Evolutionary conservation across 2,797 vertebrate genomes (phyloP), one percentile per base, ranked within the genome.

Genomic region (Vespertilio murinus): DNA sequence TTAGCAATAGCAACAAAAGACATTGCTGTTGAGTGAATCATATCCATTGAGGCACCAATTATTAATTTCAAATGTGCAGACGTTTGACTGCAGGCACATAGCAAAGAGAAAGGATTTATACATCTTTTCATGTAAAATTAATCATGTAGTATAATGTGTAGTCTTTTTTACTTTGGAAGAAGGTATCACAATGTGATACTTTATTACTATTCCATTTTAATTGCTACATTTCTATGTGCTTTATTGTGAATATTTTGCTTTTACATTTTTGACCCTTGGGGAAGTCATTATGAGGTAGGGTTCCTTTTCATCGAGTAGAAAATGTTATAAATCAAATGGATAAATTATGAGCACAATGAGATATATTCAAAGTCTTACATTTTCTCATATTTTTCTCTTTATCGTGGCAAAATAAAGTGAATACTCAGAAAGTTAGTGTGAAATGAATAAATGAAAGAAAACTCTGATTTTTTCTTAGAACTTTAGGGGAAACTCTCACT

Each of bases 201-300:
- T 92, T 96, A 93, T 96, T 92, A 74, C 88, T 90, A 91, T 95
- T 71, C 85, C 64, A 88, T 92, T 96, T 96, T 97, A 97, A 97
- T 97, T 96, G 86, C 79, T 89, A 28, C 20, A 42, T 69, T 88
- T 91, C 83, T 89, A 16, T 96, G 79, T 92, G 67, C 86, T 96
- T 91, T 92, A 77, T 89, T 92, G 49, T 93, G 92, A 93, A 94
- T 93, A 93, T 81, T 96, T 94, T 69, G 30, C 61, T 84, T 94
- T 96, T 95, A 87, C 73, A 77, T 87, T 95, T 95, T 93, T 96
- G 90, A 96, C 94, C 75, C 8, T 28, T 93, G 94, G 96, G 94
- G 90, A 87, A 89, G 94, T 95, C 75, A 96, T 95, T 95, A 88
- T 70, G 88, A 96, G 92, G 71, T 69, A 61, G 20, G 1, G 2